phyloP scores from a whole-genome alignment of 2,797 vertebrate species.

The Rhinogobio ventralis region DNA sequence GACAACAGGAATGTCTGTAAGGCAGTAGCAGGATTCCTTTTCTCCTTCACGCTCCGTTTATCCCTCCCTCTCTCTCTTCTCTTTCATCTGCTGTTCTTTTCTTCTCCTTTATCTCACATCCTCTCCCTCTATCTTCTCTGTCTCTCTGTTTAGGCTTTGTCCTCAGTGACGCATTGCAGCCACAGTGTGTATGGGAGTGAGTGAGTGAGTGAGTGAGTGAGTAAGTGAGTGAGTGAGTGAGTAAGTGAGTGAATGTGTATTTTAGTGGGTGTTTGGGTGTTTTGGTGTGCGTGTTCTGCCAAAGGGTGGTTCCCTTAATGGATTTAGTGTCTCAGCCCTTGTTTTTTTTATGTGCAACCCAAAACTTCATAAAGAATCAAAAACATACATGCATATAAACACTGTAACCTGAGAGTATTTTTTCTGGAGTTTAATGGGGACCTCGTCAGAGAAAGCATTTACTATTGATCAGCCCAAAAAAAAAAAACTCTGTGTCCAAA shows the following conservation, averaged over 20 bases:
- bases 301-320: conserved; percentile 41
- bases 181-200: conserved; percentile 13
- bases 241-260: conserved; percentile 3
- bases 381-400: not conserved
- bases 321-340: conserved; percentile 33
- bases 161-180: conserved; percentile 45
- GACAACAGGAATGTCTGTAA: conserved; percentile 59
- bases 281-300: not conserved
- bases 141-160: conserved; percentile 35
- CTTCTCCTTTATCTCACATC: conserved; percentile 60
- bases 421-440: not conserved
- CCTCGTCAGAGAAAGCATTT: not conserved
- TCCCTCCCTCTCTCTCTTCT: conserved; percentile 41
- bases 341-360: conserved; percentile 3
- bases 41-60: conserved; percentile 43
- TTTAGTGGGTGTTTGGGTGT: conserved; percentile 21
- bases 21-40: conserved; percentile 57
- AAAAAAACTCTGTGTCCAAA: not conserved
- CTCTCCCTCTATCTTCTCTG: conserved; percentile 53
- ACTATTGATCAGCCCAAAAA: not conserved
- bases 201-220: no score
- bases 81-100: conserved; percentile 59
- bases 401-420: not conserved
- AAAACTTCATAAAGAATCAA: conserved; percentile 4
- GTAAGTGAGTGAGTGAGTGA: not conserved